Percentiles rank a stretch among this genome's conserved stretches.
Conservation (phyloP, 30 jellyfish, hydroid and myxozoan genomes). For the Cassiopea xamachana region DNA sequence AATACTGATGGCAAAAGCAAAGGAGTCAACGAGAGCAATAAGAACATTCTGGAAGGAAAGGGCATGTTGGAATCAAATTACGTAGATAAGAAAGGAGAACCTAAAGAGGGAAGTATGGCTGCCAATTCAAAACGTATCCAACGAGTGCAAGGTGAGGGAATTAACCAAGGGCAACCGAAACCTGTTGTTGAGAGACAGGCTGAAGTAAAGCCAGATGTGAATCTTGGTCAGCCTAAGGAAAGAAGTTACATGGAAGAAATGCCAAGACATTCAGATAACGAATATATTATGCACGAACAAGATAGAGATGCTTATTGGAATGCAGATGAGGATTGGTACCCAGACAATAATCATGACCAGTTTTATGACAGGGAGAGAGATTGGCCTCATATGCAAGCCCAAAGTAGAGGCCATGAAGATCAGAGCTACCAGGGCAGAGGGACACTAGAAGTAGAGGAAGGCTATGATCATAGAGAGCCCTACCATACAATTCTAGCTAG, state of each 20-base stretch:
- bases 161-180: not conserved
- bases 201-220: not conserved
- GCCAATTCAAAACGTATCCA: not conserved
- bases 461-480: not conserved
- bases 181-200: not conserved
- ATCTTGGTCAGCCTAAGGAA: not conserved
- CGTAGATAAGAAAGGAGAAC: not conserved
- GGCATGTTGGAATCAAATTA: not conserved
- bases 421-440: not conserved
- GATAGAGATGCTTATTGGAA: conserved; percentile 2
- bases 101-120: not conserved
- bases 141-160: not conserved
- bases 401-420: not conserved
- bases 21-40: not conserved
- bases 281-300: not conserved
- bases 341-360: not conserved
- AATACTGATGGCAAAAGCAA: not conserved
- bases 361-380: not conserved
- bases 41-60: not conserved
- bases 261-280: not conserved
- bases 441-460: not conserved
- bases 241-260: not conserved
- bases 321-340: not conserved
- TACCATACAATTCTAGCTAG: not conserved
- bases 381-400: not conserved